Percentiles rank a stretch among this genome's conserved stretches.
These are phyloP conservation scores for Ara ararauna DNA, from an alignment of 2,797 vertebrate genomes.

Conservation along the genomic window DNA sequence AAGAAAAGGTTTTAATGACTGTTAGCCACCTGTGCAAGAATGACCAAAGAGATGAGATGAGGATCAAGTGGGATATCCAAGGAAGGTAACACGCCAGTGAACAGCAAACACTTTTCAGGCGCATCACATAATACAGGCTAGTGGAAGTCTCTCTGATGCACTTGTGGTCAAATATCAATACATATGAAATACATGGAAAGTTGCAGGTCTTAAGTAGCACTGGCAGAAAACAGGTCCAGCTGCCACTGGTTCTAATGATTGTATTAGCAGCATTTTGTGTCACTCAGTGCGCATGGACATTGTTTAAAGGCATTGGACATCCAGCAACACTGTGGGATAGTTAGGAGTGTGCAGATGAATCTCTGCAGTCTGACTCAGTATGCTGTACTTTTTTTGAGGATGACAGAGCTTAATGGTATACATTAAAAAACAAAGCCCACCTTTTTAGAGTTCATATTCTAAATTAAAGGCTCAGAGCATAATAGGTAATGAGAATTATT, in stretches of 20 bases:
- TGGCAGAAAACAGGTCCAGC: neutral
- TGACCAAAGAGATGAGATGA: neutral
- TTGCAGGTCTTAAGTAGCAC: neutral
- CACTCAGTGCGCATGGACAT: neutral
- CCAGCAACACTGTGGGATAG: neutral
- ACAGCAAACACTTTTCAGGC: neutral
- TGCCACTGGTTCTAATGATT: neutral
- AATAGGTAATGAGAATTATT: neutral
- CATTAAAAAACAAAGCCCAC: neutral
- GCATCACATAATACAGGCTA: neutral
- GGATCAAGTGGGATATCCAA: neutral
- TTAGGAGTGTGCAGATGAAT: neutral
- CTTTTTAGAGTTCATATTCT: neutral
- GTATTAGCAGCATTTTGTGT: neutral
- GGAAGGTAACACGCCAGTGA: neutral
- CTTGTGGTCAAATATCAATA: neutral
- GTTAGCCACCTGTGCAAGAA: neutral
- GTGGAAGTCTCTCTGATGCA: neutral
- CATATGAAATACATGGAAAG: neutral
- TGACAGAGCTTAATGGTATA: neutral
- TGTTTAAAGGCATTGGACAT: neutral
- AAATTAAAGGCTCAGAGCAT: neutral
- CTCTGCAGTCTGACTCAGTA: neutral
- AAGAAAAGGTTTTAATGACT: neutral
- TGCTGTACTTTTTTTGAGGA: neutral